phyloP scores from a whole-genome alignment of 1,140 invertebrate genomes.

The Drosophila varians region DNA sequence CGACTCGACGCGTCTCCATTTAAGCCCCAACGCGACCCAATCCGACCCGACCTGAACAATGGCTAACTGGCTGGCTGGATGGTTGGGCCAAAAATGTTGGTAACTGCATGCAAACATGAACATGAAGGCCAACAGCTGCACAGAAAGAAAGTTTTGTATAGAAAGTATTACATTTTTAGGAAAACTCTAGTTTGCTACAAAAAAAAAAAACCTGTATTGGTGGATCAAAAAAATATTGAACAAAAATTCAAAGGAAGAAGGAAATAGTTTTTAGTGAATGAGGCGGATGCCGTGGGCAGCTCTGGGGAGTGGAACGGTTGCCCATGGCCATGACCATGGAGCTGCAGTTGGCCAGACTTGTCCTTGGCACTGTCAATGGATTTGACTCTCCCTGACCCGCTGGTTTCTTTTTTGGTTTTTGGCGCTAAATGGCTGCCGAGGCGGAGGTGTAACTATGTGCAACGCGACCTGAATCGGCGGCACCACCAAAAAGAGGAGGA shows the following conservation, averaged over 20 bases:
- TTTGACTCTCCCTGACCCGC: constrained; percentile 16
- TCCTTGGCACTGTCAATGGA: constrained; percentile 40
- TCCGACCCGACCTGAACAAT: constrained; percentile 28
- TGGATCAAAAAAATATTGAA: neutral
- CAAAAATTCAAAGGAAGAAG: neutral
- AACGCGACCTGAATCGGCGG: constrained; percentile 61
- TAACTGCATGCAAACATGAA: constrained; percentile 63
- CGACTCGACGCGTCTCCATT: constrained; percentile 24
- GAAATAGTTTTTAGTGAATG: neutral
- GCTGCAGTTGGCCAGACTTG: constrained; percentile 16
- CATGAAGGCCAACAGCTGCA: constrained; percentile 52
- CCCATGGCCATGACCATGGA: constrained; percentile 32
- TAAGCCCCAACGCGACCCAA: constrained; percentile 20
- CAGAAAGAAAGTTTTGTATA: neutral
- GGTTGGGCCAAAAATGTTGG: constrained; percentile 55
- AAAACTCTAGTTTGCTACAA: too few relatives aligned
- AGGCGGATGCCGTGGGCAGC: neutral
- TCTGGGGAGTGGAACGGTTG: constrained; percentile 5
- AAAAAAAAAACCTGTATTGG: neutral
- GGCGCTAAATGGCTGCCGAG: constrained; percentile 42
- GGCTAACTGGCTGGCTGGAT: constrained; percentile 8
- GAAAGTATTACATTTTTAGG: neutral
- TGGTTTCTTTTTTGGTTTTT: constrained; percentile 1
- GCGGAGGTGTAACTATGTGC: constrained; percentile 13
- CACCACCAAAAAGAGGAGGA: constrained; percentile 8